Evolutionary conservation across 2,113 vertebrate genomes (phyloP), one percentile per base, ranked within the genome.

Genomic region (Eidolon helvum): DNA sequence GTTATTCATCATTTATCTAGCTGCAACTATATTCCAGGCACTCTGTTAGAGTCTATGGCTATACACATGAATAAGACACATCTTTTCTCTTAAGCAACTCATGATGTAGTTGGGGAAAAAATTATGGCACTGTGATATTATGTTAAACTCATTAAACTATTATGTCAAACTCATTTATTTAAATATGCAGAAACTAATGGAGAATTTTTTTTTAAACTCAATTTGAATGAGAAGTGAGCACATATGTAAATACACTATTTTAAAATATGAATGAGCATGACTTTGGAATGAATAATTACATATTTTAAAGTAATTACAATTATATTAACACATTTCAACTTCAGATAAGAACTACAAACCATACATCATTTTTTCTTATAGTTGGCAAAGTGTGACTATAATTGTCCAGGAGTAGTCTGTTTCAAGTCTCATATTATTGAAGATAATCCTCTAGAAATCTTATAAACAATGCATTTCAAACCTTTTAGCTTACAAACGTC

Each of bases 301-400:
- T 69, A 59, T 55, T 79, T 90, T 89, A 72, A 63, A 85, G 33
- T 97, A 59, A 94, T 77, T 94, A 72, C 3, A 86, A 63, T 79
- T 92, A 24, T 61, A 82, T 43, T 90, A 86, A 40, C 75, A 77
- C 10, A 93, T 88, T 87, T 97, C 48, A 94, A 33, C n/a, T 96
- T 88, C 16, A 84, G n/a, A 77, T 94, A 61, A 78, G 53, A 94
- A 75, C 57, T 83, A 5, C 15, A 96, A 92, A 77, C 8, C 45
- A 93, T 50, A 53, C n/a, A 19, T 86, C 6, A 53, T 87, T 4
- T 14, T 92, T 82, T 78, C 30, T 95, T 68, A 66, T 8, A 84
- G 33, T 93, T 38, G 26, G n/a, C 43, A 74, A 71, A 95, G 19
- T 24, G 14, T 55, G 77, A 69, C 28, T 77, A 2, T 82, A 50